Base-by-base conservation (phyloP, 2,888 invertebrate genomes). In the Linnaemya tessellans region DNA sequence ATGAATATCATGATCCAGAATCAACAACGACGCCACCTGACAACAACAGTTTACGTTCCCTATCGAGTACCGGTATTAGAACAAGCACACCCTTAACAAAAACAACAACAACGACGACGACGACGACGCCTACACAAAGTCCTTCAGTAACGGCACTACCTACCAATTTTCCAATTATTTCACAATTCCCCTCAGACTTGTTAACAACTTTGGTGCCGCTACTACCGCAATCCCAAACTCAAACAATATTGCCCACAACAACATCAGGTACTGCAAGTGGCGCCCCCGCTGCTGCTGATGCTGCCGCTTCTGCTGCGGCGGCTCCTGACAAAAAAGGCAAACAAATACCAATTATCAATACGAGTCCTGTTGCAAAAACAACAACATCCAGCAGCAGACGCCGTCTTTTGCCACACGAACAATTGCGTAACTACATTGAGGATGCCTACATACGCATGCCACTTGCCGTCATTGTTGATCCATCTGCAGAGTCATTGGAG, bases 391-490 rank as follows among this genome's bases (percentile, higher is more conserved):
- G 68, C 86, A 67, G 87, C 88, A 87, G 87, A 35, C 87, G 88
- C 73, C 91, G 89, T 75, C 87, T 92, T 74, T 85, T 92, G 87
- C 92, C 92, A 38, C 91, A 93, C 78, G 92, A 93, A 87, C 91
- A 92, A 83, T 88, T 93, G 85, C 90, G 92, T 79, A 91, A 91
- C 86, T 93, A 91, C 83, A 90, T 93, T 74, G 92, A 93, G 88
- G 92, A 93, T 89, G 90, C 91, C 62, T 93, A 92, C 87, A 91
- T 92, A 74, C 90, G 93, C 68, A 91, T 91, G 90, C 93, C 93
- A n/a, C 84, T 93, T 82, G 93, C 93, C 8, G 91, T 92, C 56
- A 90, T 93, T 77, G 91, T 93, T 54, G 92, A 93, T 89, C 92
- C 93, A 41, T 91, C 92, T 25, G 84, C 90, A 0, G 90, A 90